Evolutionary conservation across 1,140 invertebrate species (phyloP), one percentile per base, ranked within the genome.

Genomic region (Trichonephila clavipes): DNA sequence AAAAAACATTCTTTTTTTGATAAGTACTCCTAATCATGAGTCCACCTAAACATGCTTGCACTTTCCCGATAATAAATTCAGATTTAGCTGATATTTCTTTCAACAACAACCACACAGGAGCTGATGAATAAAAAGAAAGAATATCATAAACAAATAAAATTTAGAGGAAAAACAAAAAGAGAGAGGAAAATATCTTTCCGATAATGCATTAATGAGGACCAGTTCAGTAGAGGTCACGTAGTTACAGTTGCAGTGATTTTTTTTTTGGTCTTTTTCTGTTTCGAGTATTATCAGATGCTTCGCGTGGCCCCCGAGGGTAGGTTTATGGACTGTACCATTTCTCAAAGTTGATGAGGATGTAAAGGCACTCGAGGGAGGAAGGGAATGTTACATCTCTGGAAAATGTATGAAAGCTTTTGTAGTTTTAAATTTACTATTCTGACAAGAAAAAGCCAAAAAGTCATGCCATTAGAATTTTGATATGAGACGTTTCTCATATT

Each of bases 191-290:
- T 18, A 28, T 62, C 59, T 61, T 87, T 24, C 59, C 59, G 85
- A 87, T 87, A 87, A 62, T 87, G 85, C 59, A 87, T 87, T 87
- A 87, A 87, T 87, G 85, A 87, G 59, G n/a, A 59, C 59, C 28
- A 87, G 59, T 61, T 34, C 28, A 87, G 18, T 14, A 21, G 28
- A 87, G 85, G 85, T 87, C 85, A 87, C 61, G 61, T 21, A 87
- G 85, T 87, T 61, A 64, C 58, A 64, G 85, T 87, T 87, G 59
- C 85, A 85, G 85, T 64, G 58, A 61, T 8, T 51, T 64, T 87
- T 87, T 62, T 87, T 59, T 62, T n/a, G 34, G 2, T 40, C 4
- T 51, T 51, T 51, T 51, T 51, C 51, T 51, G 51, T 51, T 34
- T 6, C 28, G 72, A 40, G 28, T 19, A 34, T 77, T 77, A 77